Evolutionary conservation across 1,140 invertebrate species (phyloP), one percentile per base, ranked within the genome.

Genomic region (Meloidogyne floridensis): DNA sequence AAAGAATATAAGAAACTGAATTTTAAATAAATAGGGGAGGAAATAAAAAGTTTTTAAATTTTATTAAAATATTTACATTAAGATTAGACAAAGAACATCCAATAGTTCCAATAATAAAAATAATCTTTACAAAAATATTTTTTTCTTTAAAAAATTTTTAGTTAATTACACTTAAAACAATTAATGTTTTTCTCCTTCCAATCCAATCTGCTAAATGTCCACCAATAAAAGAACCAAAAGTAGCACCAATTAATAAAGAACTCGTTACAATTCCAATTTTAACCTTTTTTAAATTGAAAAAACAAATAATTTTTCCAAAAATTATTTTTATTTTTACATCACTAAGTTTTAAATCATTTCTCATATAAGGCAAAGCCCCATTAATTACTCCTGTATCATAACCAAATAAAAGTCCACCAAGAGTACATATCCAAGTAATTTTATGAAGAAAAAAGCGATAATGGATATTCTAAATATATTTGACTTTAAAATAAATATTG

Each of bases 311-410:
- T 18, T 51, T 15, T 15, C 7, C 1, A 51, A 15, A 54, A 7
- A 51, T n/a, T 11, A 6, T 74, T 54, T 15, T 73, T 54, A 54
- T 32, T 13, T 32, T 77, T 56, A 77, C 56, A 65, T 42, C 56
- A 51, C 42, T 79, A 69, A 79, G 65, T 18, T 47, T 72, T 72
- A 79, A 79, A 18, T 79, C 77, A 20, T 71, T 32, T 13, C 43
- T 10, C 77, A 79, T 79, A 11, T 51, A 79, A 43, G 77, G 77
- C 3, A 79, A 53, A 15, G 77, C 77, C 2, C 77, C 77, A 72
- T 79, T 79, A 72, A 79, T 79, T 20, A 79, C 77, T 69, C 77
- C 77, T 1, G 77, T 79, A 72, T 79, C 77, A 51, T 79, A 79
- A 51, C 77, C 77, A 72, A 79, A 79, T 72, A 79, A n/a, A 79